These are phyloP conservation scores for Mylabris sibirica DNA, from an alignment of 2,888 invertebrate species.

Conservation along the genomic window DNA sequence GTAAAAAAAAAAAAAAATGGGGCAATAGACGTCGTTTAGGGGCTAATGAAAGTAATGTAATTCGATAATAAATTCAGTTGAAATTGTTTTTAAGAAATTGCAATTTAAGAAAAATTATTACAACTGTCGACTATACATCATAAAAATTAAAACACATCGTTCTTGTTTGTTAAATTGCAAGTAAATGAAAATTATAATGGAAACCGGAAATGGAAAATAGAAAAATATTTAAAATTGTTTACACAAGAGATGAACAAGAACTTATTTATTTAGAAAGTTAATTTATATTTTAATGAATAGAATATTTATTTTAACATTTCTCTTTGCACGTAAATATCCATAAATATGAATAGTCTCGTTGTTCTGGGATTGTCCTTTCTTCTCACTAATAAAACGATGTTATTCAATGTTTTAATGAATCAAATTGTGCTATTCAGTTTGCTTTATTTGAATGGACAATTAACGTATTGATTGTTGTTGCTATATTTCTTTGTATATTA, in stretches of 20 bases:
- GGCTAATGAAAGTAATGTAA: neutral
- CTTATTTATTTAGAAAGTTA: neutral
- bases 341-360: neutral
- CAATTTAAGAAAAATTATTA: neutral
- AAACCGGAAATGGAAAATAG: neutral
- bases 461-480: neutral
- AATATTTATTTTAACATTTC: neutral
- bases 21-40: no score
- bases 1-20: no score
- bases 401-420: neutral
- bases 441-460: neutral
- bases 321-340: neutral
- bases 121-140: neutral
- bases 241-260: neutral
- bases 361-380: neutral
- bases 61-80: neutral
- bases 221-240: neutral
- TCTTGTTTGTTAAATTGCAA: neutral
- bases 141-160: neutral
- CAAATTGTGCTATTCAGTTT: neutral
- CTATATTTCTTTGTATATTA: neutral
- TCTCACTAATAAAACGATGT: neutral
- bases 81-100: neutral
- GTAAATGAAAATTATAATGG: neutral
- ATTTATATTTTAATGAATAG: constrained; percentile 3